phyloP scores from a whole-genome alignment of 37 sponge, comb jelly and placozoan genomes.

The Bolinopsis microptera region DNA sequence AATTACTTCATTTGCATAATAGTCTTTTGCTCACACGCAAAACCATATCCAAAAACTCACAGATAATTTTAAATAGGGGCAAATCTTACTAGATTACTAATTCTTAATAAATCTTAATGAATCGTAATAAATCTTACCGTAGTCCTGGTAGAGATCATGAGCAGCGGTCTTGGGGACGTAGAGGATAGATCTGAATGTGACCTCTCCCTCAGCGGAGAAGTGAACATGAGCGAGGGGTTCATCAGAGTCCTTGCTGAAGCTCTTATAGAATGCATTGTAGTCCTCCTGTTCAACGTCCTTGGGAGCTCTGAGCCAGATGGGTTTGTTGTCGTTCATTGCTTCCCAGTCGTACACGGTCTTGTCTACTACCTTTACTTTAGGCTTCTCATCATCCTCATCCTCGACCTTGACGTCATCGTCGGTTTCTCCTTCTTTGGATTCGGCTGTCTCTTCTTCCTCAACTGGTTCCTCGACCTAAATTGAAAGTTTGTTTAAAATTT shows the following conservation, averaged over 20 bases:
- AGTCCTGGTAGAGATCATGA: constrained; percentile 80
- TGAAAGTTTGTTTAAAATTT: no score
- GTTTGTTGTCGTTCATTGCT: constrained; percentile 90
- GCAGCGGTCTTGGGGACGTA: constrained; percentile 91
- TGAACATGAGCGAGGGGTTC: constrained; percentile 90
- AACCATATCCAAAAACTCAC: no score
- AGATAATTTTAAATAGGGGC: no score
- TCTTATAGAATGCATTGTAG: constrained; percentile 87
- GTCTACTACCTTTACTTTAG: constrained; percentile 81
- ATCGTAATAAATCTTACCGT: no score
- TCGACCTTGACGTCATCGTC: constrained; percentile 67
- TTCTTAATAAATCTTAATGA: no score
- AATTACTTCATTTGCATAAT: no score
- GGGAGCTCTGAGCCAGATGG: constrained; percentile 93
- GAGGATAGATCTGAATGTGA: constrained; percentile 92
- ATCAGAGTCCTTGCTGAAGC: constrained; percentile 84
- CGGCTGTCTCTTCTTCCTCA: constrained; percentile 75
- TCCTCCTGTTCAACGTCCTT: constrained; percentile 94
- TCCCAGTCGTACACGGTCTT: constrained; percentile 99
- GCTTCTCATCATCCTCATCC: constrained; percentile 83
- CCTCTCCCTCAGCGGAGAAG: constrained; percentile 98
- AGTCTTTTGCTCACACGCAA: no score
- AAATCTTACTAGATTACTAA: no score
- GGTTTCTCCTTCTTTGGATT: constrained; percentile 65
- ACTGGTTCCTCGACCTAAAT: constrained; percentile 80